Percentiles rank a stretch among this genome's conserved stretches.
Evolutionary conservation across 30 jellyfish, hydroid and myxozoan species (phyloP).

Genomic region (Aurelia aurita complex sp. Pacific): DNA sequence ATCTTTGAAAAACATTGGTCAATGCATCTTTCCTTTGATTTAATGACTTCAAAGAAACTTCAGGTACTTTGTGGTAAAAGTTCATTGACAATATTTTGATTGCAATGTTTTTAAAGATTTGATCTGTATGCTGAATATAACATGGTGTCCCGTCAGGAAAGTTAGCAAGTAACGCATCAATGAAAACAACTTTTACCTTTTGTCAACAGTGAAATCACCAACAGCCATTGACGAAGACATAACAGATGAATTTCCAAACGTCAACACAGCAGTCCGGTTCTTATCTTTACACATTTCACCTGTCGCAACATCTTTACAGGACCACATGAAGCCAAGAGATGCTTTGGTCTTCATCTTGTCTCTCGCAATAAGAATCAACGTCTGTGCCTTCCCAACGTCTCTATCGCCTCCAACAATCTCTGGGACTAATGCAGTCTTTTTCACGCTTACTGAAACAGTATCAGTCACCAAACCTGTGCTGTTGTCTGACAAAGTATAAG

Average conservation of each 20-base stretch:
- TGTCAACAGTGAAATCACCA: slow-evolving; percentile 41
- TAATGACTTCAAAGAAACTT: no score
- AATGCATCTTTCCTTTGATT: no score
- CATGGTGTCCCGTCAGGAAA: no score
- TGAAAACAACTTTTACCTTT: slow-evolving; percentile 10
- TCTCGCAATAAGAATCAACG: slow-evolving; percentile 22
- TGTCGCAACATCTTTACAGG: slow-evolving; percentile 25
- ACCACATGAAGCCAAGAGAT: slow-evolving; percentile 24
- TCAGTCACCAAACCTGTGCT: slow-evolving; percentile 23
- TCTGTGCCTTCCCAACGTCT: slow-evolving; percentile 38
- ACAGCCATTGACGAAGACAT: slow-evolving; percentile 12
- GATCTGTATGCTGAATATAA: no score
- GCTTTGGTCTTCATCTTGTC: slow-evolving; percentile 1
- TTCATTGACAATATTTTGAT: no score
- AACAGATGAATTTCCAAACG: slow-evolving; percentile 9
- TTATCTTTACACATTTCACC: slow-evolving; percentile 15
- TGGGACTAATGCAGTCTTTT: slow-evolving; percentile 2
- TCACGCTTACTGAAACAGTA: slow-evolving; percentile 15
- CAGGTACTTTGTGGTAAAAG: no score
- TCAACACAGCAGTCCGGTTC: slow-evolving; percentile 3
- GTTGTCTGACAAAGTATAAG: slow-evolving; percentile 14
- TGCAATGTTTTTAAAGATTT: no score
- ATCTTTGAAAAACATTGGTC: no score
- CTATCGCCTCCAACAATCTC: slow-evolving; percentile 69
- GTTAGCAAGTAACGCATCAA: no score